phyloP scores from a whole-genome alignment of 1,140 invertebrate species.

The Drosophila dunni region DNA sequence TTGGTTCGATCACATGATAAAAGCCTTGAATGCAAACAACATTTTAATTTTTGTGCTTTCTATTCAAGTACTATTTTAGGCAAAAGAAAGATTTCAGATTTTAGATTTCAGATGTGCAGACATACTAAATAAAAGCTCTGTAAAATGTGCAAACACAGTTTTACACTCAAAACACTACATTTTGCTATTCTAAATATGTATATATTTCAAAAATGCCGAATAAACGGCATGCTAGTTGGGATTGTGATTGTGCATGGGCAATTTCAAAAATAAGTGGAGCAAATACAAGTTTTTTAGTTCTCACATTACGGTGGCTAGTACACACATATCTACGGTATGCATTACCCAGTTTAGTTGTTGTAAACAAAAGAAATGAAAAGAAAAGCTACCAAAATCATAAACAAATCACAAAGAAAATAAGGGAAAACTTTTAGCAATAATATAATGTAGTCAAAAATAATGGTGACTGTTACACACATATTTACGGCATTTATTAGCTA shows the following conservation, averaged over 20 bases:
- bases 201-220: not conserved
- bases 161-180: not conserved
- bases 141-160: conserved; percentile 64
- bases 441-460: no score
- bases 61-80: not conserved
- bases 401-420: no score
- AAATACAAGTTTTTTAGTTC: conserved; percentile 40
- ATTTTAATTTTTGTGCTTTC: conserved; percentile 9
- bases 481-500: conserved; percentile 13
- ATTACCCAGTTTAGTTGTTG: no score
- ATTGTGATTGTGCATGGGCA: not conserved
- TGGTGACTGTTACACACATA: not conserved
- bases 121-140: conserved; percentile 56
- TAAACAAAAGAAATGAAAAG: no score
- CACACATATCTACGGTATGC: conserved; percentile 6
- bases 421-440: no score
- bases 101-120: not conserved
- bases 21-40: not conserved
- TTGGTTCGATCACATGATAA: conserved; percentile 3
- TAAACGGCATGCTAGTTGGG: not conserved
- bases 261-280: not conserved
- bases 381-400: no score
- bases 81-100: not conserved
- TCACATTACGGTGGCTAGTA: conserved; percentile 25
- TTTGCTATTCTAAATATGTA: not conserved